phyloP scores from a whole-genome alignment of 2,888 invertebrate genomes.

The Baccha elongata region DNA sequence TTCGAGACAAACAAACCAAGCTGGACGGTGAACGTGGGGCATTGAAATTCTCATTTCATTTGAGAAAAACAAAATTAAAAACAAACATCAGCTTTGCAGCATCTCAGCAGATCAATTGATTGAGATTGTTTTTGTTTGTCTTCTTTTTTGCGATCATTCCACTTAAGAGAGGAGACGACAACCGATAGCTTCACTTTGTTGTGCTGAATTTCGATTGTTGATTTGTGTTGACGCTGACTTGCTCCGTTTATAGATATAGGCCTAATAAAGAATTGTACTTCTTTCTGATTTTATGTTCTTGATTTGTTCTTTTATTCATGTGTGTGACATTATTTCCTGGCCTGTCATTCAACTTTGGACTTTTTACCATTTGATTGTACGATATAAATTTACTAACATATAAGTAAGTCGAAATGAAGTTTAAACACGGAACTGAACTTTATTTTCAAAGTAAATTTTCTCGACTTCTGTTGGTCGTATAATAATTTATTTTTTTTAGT shows the following conservation, averaged over 20 bases:
- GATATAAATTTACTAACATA: too few relatives aligned
- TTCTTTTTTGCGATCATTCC: slow-evolving; percentile 17
- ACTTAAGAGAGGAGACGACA: slow-evolving; percentile 2
- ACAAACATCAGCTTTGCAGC: slow-evolving; percentile 40
- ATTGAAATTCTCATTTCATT: not conserved
- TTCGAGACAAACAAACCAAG: slow-evolving; percentile 17
- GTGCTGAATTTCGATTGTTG: slow-evolving; percentile 22
- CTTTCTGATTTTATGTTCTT: slow-evolving; percentile 9
- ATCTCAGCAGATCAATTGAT: slow-evolving; percentile 60
- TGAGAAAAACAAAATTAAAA: slow-evolving; percentile 28
- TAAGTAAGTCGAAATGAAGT: too few relatives aligned
- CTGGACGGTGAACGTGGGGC: not conserved
- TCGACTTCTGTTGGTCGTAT: too few relatives aligned
- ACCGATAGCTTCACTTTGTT: slow-evolving; percentile 8
- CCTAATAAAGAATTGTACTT: too few relatives aligned
- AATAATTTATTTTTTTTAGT: too few relatives aligned
- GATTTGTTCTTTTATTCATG: not conserved
- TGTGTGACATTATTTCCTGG: slow-evolving; percentile 40
- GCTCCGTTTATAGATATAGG: slow-evolving; percentile 15
- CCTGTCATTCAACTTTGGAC: slow-evolving; percentile 14
- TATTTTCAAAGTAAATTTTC: too few relatives aligned
- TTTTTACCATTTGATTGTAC: too few relatives aligned
- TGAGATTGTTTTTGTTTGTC: slow-evolving; percentile 31
- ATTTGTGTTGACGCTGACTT: slow-evolving; percentile 36
- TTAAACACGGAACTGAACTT: too few relatives aligned